These are phyloP conservation scores for Scaptomyza graminum DNA, from an alignment of 1,140 invertebrate genomes.

Conservation along the genomic window DNA sequence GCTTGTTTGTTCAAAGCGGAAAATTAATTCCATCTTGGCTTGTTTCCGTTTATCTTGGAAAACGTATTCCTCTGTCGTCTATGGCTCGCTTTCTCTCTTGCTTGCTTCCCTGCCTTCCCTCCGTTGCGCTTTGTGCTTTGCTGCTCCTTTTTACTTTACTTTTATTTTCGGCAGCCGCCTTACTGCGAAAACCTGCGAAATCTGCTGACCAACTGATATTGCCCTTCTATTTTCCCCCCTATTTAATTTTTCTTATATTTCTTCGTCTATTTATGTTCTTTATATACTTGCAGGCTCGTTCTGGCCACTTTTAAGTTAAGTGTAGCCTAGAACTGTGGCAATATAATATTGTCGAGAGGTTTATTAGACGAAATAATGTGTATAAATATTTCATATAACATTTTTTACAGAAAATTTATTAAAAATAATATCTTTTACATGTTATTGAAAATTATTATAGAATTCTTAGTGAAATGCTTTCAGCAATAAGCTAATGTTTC, in stretches of 20 bases:
- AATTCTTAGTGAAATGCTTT: no score
- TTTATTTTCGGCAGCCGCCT: slow-evolving; percentile 57
- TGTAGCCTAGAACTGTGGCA: slow-evolving; percentile 17
- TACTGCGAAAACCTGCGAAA: slow-evolving; percentile 14
- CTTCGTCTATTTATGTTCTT: slow-evolving; percentile 38
- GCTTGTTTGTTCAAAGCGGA: slow-evolving; percentile 84
- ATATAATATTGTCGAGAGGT: slow-evolving; percentile 18
- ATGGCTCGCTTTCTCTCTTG: neutral
- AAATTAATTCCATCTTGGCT: slow-evolving; percentile 84
- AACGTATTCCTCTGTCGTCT: slow-evolving; percentile 74
- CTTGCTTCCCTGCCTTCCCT: neutral
- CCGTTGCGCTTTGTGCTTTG: slow-evolving; percentile 66
- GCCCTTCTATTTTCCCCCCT: slow-evolving; percentile 20
- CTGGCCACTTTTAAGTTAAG: slow-evolving; percentile 30
- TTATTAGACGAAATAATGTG: slow-evolving; percentile 14
- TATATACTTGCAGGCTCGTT: slow-evolving; percentile 26
- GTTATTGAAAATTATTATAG: no score
- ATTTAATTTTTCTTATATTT: slow-evolving; percentile 4
- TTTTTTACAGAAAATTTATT: neutral
- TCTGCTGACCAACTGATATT: slow-evolving; percentile 75
- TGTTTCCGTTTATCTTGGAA: slow-evolving; percentile 83
- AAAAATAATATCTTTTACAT: no score
- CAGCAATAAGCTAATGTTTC: no score
- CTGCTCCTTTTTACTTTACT: slow-evolving; percentile 63
- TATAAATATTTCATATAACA: neutral